A percentile compares a stretch with the other conserved stretches of the same genome.
Evolutionary conservation across 2,888 invertebrate species (phyloP).

Genomic region (Cistogaster globosa): DNA sequence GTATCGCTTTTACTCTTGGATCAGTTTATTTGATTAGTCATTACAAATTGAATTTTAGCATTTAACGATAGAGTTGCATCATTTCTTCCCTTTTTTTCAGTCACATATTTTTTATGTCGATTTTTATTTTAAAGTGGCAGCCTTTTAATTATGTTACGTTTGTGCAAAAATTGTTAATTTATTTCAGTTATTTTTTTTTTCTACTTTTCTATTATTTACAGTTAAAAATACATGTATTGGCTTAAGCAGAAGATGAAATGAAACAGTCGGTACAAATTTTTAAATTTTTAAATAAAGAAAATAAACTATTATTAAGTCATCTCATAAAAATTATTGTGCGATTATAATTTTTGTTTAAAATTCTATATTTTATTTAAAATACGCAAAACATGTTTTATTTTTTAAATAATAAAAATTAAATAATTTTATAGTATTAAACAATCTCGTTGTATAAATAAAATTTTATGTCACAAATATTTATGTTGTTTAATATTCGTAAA

Average conservation of each 20-base stretch:
- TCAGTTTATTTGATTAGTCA: slow-evolving; percentile 65
- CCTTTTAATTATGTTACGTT: not conserved
- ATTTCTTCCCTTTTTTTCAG: not conserved
- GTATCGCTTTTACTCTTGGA: slow-evolving; percentile 68
- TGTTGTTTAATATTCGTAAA: too few species aligned
- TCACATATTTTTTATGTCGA: not conserved
- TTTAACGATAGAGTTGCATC: slow-evolving; percentile 40
- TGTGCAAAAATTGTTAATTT: slow-evolving; percentile 28
- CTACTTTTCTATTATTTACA: not conserved
- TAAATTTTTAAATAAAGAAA: not conserved
- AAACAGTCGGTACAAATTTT: not conserved
- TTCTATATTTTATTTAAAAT: too few species aligned
- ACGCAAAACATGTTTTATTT: too few species aligned
- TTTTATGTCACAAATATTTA: too few species aligned
- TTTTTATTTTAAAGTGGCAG: not conserved
- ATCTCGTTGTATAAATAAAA: too few species aligned
- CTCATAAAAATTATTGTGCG: too few species aligned
- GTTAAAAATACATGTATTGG: slow-evolving; percentile 35
- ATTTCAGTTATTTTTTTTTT: slow-evolving; percentile 3
- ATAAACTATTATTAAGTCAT: too few species aligned
- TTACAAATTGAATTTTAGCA: slow-evolving; percentile 66
- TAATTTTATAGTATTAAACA: too few species aligned
- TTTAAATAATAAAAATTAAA: too few species aligned
- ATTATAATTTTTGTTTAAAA: too few species aligned
- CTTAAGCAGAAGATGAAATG: not conserved